phyloP scores from a whole-genome alignment of 2,113 vertebrate genomes.

The Serilophus lunatus region DNA sequence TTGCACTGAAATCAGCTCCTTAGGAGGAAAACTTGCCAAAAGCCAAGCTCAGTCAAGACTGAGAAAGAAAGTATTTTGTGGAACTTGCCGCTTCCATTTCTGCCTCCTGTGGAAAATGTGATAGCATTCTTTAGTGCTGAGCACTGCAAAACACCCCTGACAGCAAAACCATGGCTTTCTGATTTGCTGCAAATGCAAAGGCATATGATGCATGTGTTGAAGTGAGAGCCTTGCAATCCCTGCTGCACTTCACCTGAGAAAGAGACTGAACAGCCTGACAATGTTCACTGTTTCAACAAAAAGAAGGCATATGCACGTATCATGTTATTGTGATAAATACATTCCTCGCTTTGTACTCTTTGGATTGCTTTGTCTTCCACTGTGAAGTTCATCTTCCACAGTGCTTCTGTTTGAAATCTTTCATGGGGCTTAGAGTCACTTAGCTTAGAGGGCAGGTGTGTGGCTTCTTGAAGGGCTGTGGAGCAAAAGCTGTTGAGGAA shows the following conservation, averaged over 20 bases:
- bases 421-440: background rate
- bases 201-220: background rate
- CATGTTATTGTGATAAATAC: fast-evolving
- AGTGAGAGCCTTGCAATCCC: background rate
- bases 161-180: background rate
- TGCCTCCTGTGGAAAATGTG: constrained; percentile 6
- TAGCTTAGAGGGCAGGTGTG: background rate
- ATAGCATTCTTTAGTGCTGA: background rate
- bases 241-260: background rate
- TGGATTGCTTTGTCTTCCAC: background rate
- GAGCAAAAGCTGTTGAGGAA: background rate
- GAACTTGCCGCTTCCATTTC: background rate
- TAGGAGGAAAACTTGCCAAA: background rate
- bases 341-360: background rate
- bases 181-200: background rate
- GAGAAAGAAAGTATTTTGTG: background rate
- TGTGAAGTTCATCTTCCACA: background rate
- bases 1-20: background rate
- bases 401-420: background rate
- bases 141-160: background rate
- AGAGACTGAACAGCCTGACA: background rate
- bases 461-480: background rate
- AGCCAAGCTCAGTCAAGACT: background rate
- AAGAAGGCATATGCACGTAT: background rate
- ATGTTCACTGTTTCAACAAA: background rate